Evolutionary conservation across 2,113 vertebrate species (phyloP), one percentile per base, ranked within the genome.

Genomic region (Rhineura floridana): DNA sequence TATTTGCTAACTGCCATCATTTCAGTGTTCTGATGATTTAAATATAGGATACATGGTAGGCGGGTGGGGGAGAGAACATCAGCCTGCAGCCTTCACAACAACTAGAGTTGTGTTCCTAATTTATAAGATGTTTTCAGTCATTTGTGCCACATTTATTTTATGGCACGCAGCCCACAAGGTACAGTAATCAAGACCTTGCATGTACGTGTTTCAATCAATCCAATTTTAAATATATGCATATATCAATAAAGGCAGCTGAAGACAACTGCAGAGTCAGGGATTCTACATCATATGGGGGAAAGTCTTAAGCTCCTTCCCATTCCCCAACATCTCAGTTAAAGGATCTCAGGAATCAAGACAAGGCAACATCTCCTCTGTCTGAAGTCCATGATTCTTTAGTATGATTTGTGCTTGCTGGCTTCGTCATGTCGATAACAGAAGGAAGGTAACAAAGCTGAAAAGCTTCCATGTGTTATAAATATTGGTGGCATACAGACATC

Each of bases 1-100:
- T 92, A 94, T 83, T 88, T 88, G 59, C 76, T 48, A 80, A 21
- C 77, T 80, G 83, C 83, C 59, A 77, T 86, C 63, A 89, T 91
- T 87, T 78, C 48, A 4, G 72, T 15, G 52, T 59, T 86, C 75
- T 59, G 92, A 89, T 11, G 84, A 89, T 69, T 59, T 92, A 76
- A 86, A 67, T 87, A 88, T 87, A 67, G 89, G 88, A 89, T 91
- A 79, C 36, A 70, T 12, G 39, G 69, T 65, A 79, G 7, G 25
- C 3, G 10, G 46, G n/a, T 42, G 4, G 12, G 6, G 25, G 28
- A 33, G 44, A 33, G n/a, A 17, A 79, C 52, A n/a, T 33, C 9
- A 70, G 23, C 33, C 76, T 69, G 8, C 39, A 69, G 25, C n/a
- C 65, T 87, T 86, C 13, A 46, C 36, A 30, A 63, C 30, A 86